Evolutionary conservation across 2,797 vertebrate species (phyloP), one percentile per base, ranked within the genome.

Genomic region (Decapterus maruadsi): DNA sequence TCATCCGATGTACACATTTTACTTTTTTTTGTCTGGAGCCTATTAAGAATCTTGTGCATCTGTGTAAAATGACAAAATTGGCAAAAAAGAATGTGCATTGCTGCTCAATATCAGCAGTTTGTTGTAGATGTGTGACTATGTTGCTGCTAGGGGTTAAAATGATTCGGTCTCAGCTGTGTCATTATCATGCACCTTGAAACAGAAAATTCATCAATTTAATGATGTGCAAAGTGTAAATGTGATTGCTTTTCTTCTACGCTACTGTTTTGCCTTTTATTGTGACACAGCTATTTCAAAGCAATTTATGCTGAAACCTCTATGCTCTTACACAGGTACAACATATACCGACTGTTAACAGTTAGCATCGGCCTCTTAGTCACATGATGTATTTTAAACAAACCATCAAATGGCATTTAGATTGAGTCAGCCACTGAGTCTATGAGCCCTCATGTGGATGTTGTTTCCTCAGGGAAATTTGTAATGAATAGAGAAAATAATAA

Each of bases 391-490:
- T 81, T 40, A 62, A 85, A 78, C 40, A 81, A 75, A 82, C 53
- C 69, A 73, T 81, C 29, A 8, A 79, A 71, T 79, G 75, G 78
- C 83, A 89, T 91, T 87, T 82, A 88, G 78, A 82, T 89, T 81
- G 75, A 81, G 73, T 91, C 69, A 68, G 58, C 81, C 80, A 84
- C 75, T 87, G 77, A 83, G 76, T 87, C n/a, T 81, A 40, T 85
- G 46, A 76, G 77, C 66, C 78, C 75, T 92, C 76, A 77, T 38
- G 38, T 91, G 81, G 87, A 80, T 83, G 83, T 88, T 62, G 85
- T 94, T 95, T 93, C 92, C 90, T 95, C 93, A 95, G 93, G 95
- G 86, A 92, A 94, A 93, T 93, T 87, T 91, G 77, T 89, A 87
- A 65, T 56, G 57, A 90, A 81, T 58, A 77, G 22, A 83, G 48